Evolutionary conservation across 2,113 vertebrate species (phyloP), one percentile per base, ranked within the genome.

Genomic region (Marmota flaviventris): DNA sequence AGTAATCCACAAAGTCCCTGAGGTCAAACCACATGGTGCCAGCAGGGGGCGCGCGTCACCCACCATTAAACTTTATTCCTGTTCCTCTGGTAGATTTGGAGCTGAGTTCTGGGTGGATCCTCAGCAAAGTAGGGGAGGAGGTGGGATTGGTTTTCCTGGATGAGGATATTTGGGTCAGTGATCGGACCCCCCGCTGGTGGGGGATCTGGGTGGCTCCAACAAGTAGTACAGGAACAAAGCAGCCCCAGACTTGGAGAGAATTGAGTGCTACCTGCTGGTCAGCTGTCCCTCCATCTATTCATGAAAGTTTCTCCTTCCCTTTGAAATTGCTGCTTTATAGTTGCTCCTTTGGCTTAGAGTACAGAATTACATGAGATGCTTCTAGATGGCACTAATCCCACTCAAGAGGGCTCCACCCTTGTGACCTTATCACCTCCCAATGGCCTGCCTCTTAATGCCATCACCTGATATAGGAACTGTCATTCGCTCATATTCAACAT

Each of bases 1-100:
- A 8, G 27, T 79, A 37, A 63, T 83, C 11, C 16, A 58, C 75
- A 27, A 91, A n/a, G 12, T 56, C 56, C 78, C 24, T 48, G 53
- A 22, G 22, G 93, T 89, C 93, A 96, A 72, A 93, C 79, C 90
- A 51, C 53, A 63, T 1, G 0, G 0, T 16, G 16, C 81, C 97
- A 97, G 96, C 85, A 97, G 97, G 67, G 96, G 97, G 95, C 94
- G 96, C 3, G 2, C 77, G 48, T 56, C 76, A 69, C n/a, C 81
- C 82, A 93, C 85, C 39, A 29, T 81, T 97, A 53, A 95, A 75
- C 27, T 53, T 63, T 11, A 8, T 9, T 97, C 34, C 2, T 16
- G 1, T 5, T 27, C 3, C 10, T 42, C 72, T 0, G 11, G 0
- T 5, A 1, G 67, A 14, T 22, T 65, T 88, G 1, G 45, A 1